Base-by-base conservation (phyloP, 1,140 invertebrate genomes). In the Frieseomelitta varia region DNA sequence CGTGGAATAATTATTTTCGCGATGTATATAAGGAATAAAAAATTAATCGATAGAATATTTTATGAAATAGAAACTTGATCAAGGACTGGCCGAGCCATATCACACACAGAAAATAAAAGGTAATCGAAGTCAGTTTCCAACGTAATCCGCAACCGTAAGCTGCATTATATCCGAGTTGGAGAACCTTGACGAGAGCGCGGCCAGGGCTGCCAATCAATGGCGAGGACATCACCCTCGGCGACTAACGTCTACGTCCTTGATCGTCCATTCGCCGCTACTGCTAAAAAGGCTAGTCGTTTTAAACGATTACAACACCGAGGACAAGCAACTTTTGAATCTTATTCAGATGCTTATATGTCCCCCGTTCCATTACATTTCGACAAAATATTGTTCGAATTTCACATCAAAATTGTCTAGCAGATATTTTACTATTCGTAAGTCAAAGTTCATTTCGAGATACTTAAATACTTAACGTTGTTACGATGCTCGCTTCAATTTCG, bases 141-240 rank as follows among this genome's bases (percentile, higher is more conserved):
- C 39, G 78, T 85, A 85, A 87, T 75, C 75, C 73, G 77, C 81
- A 89, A 84, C 61, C 80, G 73, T n/a, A 67, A 80, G 47, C 58
- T 78, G 51, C 73, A 78, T 53, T 85, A 78, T 63, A 79, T 81
- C 79, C 86, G 55, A 76, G 86, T 83, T 68, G 63, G 68, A 67
- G 58, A 87, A 87, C 88, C 88, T 89, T 89, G 88, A 84, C 84
- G 55, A 87, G 87, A 72, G 85, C 88, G 87, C 87, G 79, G 88
- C 86, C 85, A 91, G 90, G 91, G 88, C 92, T 93, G 91, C 91
- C 93, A 93, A 94, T 93, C 93, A 93, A 93, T 93, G 90, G 79
- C 93, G 91, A 93, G 93, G 91, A 93, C 92, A 92, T 93, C 93
- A 93, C 89, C 93, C 93, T 93, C 91, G 81, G 47, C 85, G 87